Percentiles rank a stretch among this genome's conserved stretches.
These are phyloP conservation scores for Mythimna pallens DNA, from an alignment of 2,888 invertebrate genomes.

Conservation along the genomic window DNA sequence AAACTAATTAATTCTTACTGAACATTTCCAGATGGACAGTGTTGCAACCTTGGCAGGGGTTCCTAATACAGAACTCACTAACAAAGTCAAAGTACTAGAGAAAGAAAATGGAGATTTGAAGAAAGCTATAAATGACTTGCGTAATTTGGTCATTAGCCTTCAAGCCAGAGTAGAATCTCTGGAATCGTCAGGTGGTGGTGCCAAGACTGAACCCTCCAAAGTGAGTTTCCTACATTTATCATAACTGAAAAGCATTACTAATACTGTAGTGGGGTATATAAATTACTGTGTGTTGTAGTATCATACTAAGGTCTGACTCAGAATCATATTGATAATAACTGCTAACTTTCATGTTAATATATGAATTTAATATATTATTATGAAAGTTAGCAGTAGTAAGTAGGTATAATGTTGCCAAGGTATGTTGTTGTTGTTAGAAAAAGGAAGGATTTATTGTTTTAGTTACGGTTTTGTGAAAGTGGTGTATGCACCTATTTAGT, in stretches of 20 bases:
- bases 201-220: slow-evolving; percentile 73
- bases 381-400: too few relatives aligned
- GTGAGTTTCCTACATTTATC: slow-evolving; percentile 61
- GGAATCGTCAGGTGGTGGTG: slow-evolving; percentile 73
- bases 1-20: neutral
- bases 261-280: neutral
- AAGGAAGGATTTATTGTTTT: too few relatives aligned
- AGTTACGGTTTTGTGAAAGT: too few relatives aligned
- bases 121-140: slow-evolving; percentile 85
- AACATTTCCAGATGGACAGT: slow-evolving; percentile 91
- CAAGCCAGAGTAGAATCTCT: slow-evolving; percentile 85
- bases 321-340: too few relatives aligned
- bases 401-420: neutral
- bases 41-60: slow-evolving; percentile 90
- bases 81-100: slow-evolving; percentile 90
- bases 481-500: too few relatives aligned
- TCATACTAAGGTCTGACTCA: neutral
- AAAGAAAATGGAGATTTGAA: slow-evolving; percentile 90
- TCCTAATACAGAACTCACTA: slow-evolving; percentile 89
- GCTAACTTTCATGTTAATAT: too few relatives aligned
- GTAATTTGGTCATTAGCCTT: slow-evolving; percentile 86
- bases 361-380: too few relatives aligned
- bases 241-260: slow-evolving; percentile 58
- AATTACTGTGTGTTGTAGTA: too few relatives aligned
- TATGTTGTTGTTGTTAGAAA: too few relatives aligned